These are phyloP conservation scores for Torymus auratus DNA, from an alignment of 2,888 invertebrate genomes.

Conservation along the genomic window DNA sequence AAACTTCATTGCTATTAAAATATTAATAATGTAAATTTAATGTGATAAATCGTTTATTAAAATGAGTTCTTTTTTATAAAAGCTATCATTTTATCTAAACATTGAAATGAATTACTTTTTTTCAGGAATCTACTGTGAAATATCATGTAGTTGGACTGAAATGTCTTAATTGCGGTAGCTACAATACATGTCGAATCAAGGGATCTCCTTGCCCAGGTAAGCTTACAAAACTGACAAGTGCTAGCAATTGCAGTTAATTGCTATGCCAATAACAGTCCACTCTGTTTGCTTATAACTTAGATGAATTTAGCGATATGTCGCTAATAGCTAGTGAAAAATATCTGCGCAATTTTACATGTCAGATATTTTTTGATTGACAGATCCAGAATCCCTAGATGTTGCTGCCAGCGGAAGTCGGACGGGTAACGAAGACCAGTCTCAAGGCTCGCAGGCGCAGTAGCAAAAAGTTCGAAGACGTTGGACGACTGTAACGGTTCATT, in stretches of 20 bases:
- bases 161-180: conserved; percentile 91
- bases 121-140: conserved; percentile 87
- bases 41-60: too few relatives aligned
- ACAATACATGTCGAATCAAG: conserved; percentile 91
- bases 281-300: conserved; percentile 13
- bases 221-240: conserved; percentile 10
- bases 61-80: neutral
- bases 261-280: conserved; percentile 20
- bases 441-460: conserved; percentile 59
- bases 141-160: conserved; percentile 94
- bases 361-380: conserved; percentile 57
- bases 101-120: conserved; percentile 60
- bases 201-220: conserved; percentile 78
- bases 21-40: too few relatives aligned
- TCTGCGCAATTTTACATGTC: neutral
- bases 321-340: conserved; percentile 23
- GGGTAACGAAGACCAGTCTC: conserved; percentile 66
- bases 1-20: too few relatives aligned
- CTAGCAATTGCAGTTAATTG: conserved; percentile 17
- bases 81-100: neutral
- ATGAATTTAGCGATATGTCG: conserved; percentile 2
- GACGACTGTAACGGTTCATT: conserved; percentile 55
- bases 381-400: conserved; percentile 68
- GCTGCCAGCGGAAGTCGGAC: conserved; percentile 67
- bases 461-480: conserved; percentile 50